Conservation (phyloP, 1,140 invertebrate species). For the Popillia japonica region DNA sequence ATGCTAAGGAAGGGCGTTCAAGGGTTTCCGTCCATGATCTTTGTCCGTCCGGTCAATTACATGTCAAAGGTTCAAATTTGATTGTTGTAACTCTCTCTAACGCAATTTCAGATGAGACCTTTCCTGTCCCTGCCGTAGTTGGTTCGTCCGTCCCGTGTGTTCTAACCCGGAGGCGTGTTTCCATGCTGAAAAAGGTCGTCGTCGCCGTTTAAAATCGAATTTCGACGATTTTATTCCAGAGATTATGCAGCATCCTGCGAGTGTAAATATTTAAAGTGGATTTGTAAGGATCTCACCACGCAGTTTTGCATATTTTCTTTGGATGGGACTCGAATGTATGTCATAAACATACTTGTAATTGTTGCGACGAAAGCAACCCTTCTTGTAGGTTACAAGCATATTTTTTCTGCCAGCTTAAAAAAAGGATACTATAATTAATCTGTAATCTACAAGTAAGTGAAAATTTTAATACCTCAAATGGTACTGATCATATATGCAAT, state of each 20-base stretch:
- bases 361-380: neutral
- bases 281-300: neutral
- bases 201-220: slow-evolving; percentile 36
- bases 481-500: too few relatives aligned
- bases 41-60: slow-evolving; percentile 39
- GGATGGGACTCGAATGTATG: neutral
- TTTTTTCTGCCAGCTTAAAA: too few relatives aligned
- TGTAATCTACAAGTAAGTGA: too few relatives aligned
- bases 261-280: slow-evolving; percentile 38
- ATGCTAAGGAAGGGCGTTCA: neutral
- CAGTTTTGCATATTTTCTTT: slow-evolving; percentile 4
- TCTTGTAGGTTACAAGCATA: too few relatives aligned
- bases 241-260: slow-evolving; percentile 36
- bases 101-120: slow-evolving; percentile 32
- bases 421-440: too few relatives aligned
- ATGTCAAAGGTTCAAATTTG: slow-evolving; percentile 41
- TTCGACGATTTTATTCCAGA: slow-evolving; percentile 38
- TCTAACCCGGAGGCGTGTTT: slow-evolving; percentile 27
- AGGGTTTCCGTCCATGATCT: slow-evolving; percentile 34
- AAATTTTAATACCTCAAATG: too few relatives aligned
- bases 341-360: neutral
- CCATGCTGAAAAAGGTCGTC: neutral
- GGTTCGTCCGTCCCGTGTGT: neutral
- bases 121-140: neutral
- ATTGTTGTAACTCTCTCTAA: slow-evolving; percentile 38